phyloP scores from a whole-genome alignment of 2,113 vertebrate species.

The Tupaia chinensis region DNA sequence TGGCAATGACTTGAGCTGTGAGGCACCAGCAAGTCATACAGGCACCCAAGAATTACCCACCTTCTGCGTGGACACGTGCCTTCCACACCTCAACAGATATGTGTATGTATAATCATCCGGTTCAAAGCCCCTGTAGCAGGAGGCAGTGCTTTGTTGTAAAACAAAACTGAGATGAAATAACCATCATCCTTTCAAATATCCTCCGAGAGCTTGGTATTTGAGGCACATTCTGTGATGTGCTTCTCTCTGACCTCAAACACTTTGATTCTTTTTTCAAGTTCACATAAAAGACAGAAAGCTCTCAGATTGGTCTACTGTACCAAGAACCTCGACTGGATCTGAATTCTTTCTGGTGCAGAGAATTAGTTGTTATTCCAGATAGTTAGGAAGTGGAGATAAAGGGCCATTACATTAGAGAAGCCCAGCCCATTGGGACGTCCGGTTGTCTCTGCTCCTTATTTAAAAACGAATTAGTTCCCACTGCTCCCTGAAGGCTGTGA shows the following conservation, averaged over 20 bases:
- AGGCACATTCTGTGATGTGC: conserved; percentile 75
- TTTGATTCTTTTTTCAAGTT: conserved; percentile 81
- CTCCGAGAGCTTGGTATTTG: conserved; percentile 78
- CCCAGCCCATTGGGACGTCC: conserved; percentile 53
- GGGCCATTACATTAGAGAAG: conserved; percentile 36
- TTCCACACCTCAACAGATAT: neutral
- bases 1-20: neutral
- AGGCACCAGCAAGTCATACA: neutral
- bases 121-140: conserved; percentile 23
- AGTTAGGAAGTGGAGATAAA: conserved; percentile 69
- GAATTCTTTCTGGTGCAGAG: conserved; percentile 68
- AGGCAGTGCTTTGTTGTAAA: conserved; percentile 76
- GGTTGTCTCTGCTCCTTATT: neutral
- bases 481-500: conserved; percentile 58
- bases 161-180: conserved; percentile 80
- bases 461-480: conserved; percentile 69
- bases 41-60: neutral
- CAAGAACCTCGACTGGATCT: conserved; percentile 71
- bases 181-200: conserved; percentile 79
- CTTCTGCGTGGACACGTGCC: neutral
- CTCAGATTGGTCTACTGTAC: conserved; percentile 79
- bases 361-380: conserved; percentile 74
- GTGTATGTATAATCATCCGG: conserved; percentile 58
- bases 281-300: conserved; percentile 79
- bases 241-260: conserved; percentile 82